Base-by-base conservation (phyloP, 2,797 vertebrate species). In the Acomys russatus region DNA sequence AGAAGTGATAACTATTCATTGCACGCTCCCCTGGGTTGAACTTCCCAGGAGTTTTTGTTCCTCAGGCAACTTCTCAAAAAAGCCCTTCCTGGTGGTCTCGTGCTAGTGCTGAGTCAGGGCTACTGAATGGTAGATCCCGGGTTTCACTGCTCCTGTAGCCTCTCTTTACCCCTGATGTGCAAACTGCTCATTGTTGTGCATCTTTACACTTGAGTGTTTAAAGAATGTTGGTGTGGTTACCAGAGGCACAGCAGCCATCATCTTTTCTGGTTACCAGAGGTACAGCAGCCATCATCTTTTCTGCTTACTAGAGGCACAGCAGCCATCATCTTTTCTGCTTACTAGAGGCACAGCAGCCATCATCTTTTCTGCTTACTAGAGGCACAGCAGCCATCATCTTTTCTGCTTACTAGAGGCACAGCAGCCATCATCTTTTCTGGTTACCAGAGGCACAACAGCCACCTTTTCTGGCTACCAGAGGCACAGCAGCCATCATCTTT, bases 31-130 rank as follows among this genome's bases (percentile, higher is more conserved):
- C 18, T 30, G 22, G 71, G 78, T 56, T 77, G 49, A 9, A 83
- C 33, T 82, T 92, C 54, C 25, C 56, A 14, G 30, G n/a, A n/a
- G 56, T 78, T 56, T 71, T 28, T 33, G 28, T 95, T 94, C 94
- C n/a, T 61, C 54, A 87, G 51, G 23, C 18, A 74, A 20, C 44
- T 92, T 88, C 44, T 76, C 74, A 51, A 25, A 28, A 44, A 30
- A 28, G 74, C 49, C 44, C 44, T 85, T n/a, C 44, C 30, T 6
- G 12, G 28, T 25, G 73, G 33, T 6, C 49, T 83, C 30, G 3
- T 9, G 15, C 56, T 44, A 15, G 6, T 63, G 25, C 35, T 38
- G 64, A 56, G 54, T 77, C 64, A 49, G 70, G 22, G 23, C 71
- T 30, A 28, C 64, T 56, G 66, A 70, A 28, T 85, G 87, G 17